phyloP scores from a whole-genome alignment of 1,140 invertebrate genomes.

The Papilio xuthus region DNA sequence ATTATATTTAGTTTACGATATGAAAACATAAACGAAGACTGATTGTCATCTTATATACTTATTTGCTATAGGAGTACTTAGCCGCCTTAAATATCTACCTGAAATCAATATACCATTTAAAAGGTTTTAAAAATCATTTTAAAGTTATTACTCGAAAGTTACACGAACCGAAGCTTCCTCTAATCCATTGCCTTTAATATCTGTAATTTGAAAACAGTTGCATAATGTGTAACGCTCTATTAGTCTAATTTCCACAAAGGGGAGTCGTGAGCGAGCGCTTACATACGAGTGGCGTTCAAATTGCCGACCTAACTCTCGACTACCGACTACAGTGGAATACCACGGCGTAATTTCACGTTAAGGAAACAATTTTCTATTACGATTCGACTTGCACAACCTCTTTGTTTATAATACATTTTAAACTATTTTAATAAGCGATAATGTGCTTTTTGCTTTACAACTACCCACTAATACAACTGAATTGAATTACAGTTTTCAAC shows the following conservation, averaged over 20 bases:
- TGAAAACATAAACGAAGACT: neutral
- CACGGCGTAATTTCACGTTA: conserved; percentile 45
- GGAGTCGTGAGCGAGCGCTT: conserved; percentile 44
- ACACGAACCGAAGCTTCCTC: neutral
- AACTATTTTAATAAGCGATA: neutral
- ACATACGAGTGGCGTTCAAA: conserved; percentile 42
- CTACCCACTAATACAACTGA: neutral
- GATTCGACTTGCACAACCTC: conserved; percentile 40
- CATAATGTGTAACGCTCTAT: conserved; percentile 22
- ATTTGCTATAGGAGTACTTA: too few species aligned
- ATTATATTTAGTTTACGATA: neutral
- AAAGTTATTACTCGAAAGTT: neutral
- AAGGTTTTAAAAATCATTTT: too few species aligned
- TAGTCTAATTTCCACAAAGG: conserved; percentile 28
- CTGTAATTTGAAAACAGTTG: neutral
- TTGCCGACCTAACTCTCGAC: conserved; percentile 39
- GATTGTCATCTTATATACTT: neutral
- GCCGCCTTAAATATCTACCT: too few species aligned
- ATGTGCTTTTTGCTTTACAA: neutral
- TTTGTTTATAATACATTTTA: conserved; percentile 37
- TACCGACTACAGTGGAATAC: conserved; percentile 43
- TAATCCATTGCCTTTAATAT: neutral
- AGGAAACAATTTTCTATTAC: conserved; percentile 55
- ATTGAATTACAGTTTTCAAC: conserved; percentile 10
- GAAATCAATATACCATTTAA: too few species aligned